Evolutionary conservation across 2,797 vertebrate genomes (phyloP).

Genomic region (Silurus aristotelis): DNA sequence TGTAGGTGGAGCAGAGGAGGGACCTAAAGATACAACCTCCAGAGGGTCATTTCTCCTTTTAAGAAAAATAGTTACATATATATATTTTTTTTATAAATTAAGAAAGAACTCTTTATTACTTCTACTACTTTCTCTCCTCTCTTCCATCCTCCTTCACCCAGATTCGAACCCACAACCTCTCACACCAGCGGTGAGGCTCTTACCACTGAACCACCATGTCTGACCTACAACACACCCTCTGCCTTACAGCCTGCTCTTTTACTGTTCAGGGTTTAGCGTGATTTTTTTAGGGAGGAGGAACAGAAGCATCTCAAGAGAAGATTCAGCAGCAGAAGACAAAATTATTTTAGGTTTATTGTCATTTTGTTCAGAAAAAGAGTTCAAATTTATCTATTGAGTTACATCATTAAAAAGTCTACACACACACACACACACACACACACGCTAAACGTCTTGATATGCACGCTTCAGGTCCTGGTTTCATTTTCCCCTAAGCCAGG

Average conservation of each 20-base stretch:
- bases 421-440: not conserved
- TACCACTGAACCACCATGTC: not conserved
- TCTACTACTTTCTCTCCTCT: not conserved
- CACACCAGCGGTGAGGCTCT: not conserved
- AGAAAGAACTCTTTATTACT: not conserved
- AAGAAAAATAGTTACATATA: too few species aligned
- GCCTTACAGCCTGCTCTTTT: not conserved
- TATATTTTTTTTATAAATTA: too few species aligned
- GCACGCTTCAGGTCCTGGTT: not conserved
- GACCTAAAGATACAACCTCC: too few species aligned
- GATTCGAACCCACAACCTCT: not conserved
- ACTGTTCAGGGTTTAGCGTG: not conserved
- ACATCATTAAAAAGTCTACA: not conserved
- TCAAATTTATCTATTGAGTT: not conserved
- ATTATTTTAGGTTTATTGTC: not conserved
- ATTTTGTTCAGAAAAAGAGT: not conserved
- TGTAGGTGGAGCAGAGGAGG: too few species aligned
- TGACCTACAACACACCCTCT: fast-evolving
- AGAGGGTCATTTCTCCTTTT: too few species aligned
- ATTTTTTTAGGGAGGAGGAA: not conserved
- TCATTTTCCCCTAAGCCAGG: not conserved
- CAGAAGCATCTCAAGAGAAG: not conserved
- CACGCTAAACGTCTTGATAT: not conserved
- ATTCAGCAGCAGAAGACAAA: not conserved
- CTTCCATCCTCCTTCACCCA: not conserved